These are phyloP conservation scores for Coregonus ussuriensis DNA, from an alignment of 2,797 vertebrate species.

Conservation along the genomic window DNA sequence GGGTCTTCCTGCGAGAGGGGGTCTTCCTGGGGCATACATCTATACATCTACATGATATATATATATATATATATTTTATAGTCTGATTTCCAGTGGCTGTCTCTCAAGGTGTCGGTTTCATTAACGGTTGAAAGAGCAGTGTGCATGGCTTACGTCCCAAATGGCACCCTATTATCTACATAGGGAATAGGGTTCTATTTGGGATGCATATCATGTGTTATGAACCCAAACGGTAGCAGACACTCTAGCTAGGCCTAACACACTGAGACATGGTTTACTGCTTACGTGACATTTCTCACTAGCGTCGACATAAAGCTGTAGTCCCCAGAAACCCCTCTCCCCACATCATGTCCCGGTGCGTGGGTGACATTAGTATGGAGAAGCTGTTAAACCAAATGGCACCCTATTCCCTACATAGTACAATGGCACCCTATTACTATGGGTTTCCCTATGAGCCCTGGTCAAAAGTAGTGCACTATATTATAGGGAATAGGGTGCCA, in stretches of 20 bases:
- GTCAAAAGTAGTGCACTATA: too few species aligned
- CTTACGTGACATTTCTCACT: slow-evolving; percentile 1
- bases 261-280: background rate
- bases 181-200: background rate
- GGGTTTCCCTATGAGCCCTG: too few species aligned
- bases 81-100: background rate
- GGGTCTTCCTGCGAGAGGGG: too few species aligned
- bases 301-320: too few species aligned
- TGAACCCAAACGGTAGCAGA: background rate
- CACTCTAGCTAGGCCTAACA: background rate
- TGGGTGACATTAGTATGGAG: slow-evolving; percentile 1
- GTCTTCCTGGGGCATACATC: too few species aligned
- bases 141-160: too few species aligned
- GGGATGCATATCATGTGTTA: background rate
- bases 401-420: background rate
- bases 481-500: too few species aligned
- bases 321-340: background rate
- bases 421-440: background rate
- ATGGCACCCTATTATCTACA: background rate
- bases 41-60: too few species aligned
- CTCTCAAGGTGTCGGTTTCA: too few species aligned
- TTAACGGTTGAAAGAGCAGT: too few species aligned
- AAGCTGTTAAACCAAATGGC: background rate
- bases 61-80: too few species aligned
- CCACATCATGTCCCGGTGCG: background rate